These are phyloP conservation scores for Clarias batrachus DNA, from an alignment of 2,113 vertebrate species.

Conservation along the genomic window DNA sequence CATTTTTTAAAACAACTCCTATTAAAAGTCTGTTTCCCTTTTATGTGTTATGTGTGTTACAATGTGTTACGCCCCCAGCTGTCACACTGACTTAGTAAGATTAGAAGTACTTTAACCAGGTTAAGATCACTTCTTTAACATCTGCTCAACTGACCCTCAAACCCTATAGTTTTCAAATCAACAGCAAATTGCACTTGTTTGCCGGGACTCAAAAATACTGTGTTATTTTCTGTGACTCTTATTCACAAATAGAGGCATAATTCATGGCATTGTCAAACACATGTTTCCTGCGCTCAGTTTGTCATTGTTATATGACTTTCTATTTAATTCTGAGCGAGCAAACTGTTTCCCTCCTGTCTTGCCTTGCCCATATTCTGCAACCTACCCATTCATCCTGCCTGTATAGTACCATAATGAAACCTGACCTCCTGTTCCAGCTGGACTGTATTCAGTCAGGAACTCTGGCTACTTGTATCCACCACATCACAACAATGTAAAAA, in stretches of 20 bases:
- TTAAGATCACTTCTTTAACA: background rate
- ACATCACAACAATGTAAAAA: background rate
- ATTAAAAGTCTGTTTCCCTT: background rate
- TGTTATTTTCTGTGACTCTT: background rate
- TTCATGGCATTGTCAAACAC: background rate
- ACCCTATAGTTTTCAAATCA: background rate
- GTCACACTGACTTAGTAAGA: background rate
- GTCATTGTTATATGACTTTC: constrained; percentile 4
- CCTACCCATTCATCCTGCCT: background rate
- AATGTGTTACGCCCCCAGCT: background rate
- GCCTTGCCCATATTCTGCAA: background rate
- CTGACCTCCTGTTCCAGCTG: background rate
- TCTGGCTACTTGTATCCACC: background rate
- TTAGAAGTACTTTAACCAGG: background rate
- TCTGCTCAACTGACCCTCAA: background rate
- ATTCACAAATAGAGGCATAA: constrained; percentile 2
- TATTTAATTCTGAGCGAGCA: constrained; percentile 8
- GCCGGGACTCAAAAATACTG: background rate
- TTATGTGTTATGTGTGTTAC: too few relatives aligned
- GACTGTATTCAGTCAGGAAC: background rate
- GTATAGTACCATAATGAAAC: background rate
- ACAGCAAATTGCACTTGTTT: background rate
- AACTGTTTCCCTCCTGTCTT: background rate
- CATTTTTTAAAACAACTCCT: background rate
- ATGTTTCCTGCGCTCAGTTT: constrained; percentile 13